These are phyloP conservation scores for Sphecodes monilicornis DNA, from an alignment of 2,888 invertebrate genomes.

Conservation along the genomic window DNA sequence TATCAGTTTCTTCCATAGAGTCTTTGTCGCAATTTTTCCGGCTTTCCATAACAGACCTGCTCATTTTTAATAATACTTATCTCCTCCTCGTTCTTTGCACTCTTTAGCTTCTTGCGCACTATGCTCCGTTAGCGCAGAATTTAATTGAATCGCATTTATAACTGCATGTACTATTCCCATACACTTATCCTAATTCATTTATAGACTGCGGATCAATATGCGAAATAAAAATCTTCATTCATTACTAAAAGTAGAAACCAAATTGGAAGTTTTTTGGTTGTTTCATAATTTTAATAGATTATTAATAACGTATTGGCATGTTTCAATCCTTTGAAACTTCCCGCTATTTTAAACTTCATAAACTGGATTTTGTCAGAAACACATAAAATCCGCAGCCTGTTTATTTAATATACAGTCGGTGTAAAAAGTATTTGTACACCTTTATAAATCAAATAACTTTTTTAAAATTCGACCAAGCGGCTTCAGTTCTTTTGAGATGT, in stretches of 20 bases:
- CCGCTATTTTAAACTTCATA: background rate
- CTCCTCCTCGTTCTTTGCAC: background rate
- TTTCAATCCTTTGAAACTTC: background rate
- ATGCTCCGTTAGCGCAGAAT: background rate
- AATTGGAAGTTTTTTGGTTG: background rate
- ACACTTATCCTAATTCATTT: background rate
- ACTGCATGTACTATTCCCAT: background rate
- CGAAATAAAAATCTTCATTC: background rate
- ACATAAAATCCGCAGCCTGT: background rate
- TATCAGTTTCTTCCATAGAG: constrained; percentile 38
- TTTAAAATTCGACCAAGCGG: too few species aligned
- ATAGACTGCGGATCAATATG: too few species aligned
- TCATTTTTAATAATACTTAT: background rate
- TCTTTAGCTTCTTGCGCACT: background rate
- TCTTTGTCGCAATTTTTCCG: constrained; percentile 15
- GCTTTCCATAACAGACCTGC: constrained; percentile 5
- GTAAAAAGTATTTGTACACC: too few species aligned
- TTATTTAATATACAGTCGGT: background rate
- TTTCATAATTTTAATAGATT: background rate
- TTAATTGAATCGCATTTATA: background rate
- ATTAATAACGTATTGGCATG: background rate
- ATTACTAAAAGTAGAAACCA: background rate
- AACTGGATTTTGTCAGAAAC: background rate
- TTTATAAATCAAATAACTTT: too few species aligned
- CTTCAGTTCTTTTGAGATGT: too few species aligned